These are phyloP conservation scores for Struthidea cinerea DNA, from an alignment of 2,113 vertebrate species.

Conservation along the genomic window DNA sequence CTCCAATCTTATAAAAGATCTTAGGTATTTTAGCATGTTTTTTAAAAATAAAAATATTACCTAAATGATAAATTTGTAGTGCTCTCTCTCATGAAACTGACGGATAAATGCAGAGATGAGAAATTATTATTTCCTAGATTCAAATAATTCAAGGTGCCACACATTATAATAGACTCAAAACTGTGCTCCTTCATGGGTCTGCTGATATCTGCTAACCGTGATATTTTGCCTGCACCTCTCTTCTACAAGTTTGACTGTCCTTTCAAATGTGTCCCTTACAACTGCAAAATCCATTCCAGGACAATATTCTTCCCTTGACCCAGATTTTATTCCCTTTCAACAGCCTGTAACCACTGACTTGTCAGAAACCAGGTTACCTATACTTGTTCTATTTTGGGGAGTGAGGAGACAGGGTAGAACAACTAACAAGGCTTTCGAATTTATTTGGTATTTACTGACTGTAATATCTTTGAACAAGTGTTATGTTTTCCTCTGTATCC, in stretches of 20 bases:
- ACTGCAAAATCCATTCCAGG: neutral
- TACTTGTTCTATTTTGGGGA: neutral
- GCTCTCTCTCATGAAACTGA: neutral
- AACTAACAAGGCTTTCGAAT: neutral
- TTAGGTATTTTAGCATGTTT: neutral
- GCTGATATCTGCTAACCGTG: neutral
- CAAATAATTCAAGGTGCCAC: neutral
- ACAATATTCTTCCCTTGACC: neutral
- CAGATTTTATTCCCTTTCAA: neutral
- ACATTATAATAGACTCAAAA: neutral
- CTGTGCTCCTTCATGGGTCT: neutral
- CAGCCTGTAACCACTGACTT: neutral
- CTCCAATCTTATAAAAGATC: neutral
- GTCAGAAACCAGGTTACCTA: constrained; percentile 25
- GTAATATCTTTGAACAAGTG: neutral
- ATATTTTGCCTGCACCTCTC: neutral
- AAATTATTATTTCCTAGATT: neutral
- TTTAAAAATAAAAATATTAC: neutral
- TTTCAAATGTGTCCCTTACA: neutral
- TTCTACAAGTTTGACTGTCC: neutral
- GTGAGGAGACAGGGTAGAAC: neutral
- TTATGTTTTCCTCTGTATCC: neutral
- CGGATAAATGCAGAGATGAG: neutral
- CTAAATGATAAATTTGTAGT: neutral
- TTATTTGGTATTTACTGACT: neutral